These are phyloP conservation scores for Chrysomallon squamiferum DNA, from an alignment of 1,140 invertebrate genomes.

Conservation along the genomic window DNA sequence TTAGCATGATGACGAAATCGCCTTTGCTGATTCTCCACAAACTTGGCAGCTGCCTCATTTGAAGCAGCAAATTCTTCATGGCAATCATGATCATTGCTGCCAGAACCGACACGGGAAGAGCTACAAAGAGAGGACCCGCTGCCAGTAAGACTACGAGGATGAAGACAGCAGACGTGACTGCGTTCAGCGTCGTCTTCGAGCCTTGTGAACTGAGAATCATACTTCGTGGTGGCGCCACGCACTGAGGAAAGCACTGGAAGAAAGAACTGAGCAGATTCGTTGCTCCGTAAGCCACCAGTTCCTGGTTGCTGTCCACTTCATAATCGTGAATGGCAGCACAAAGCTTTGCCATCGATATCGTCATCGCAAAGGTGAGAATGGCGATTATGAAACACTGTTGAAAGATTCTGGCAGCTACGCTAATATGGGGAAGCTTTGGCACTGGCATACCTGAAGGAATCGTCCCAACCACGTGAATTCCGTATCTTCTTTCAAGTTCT, in stretches of 20 bases:
- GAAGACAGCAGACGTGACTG: conserved; percentile 59
- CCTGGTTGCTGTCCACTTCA: conserved; percentile 62
- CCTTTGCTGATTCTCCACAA: conserved; percentile 49
- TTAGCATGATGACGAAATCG: conserved; percentile 54
- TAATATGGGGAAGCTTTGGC: conserved; percentile 26
- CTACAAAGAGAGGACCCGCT: conserved; percentile 57
- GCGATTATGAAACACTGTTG: conserved; percentile 12
- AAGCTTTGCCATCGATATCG: conserved; percentile 46
- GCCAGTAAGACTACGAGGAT: conserved; percentile 64
- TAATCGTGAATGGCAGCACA: conserved; percentile 56
- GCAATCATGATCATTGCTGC: conserved; percentile 56
- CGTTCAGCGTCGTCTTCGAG: conserved; percentile 41
- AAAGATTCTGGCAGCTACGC: conserved; percentile 6
- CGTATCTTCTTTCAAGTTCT: conserved; percentile 34
- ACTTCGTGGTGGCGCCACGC: conserved; percentile 81
- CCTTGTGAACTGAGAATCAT: conserved; percentile 64
- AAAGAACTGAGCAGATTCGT: conserved; percentile 63
- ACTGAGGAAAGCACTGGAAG: conserved; percentile 68
- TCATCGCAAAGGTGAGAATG: conserved; percentile 17
- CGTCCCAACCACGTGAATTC: conserved; percentile 59
- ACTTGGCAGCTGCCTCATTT: conserved; percentile 68
- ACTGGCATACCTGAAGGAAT: conserved; percentile 61
- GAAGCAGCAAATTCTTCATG: conserved; percentile 66
- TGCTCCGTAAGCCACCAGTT: conserved; percentile 66
- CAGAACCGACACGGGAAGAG: conserved; percentile 59